A percentile compares a stretch with the other conserved stretches of the same genome.
Evolutionary conservation across 1,140 invertebrate genomes (phyloP).

Genomic region (Gryllus bimaculatus): DNA sequence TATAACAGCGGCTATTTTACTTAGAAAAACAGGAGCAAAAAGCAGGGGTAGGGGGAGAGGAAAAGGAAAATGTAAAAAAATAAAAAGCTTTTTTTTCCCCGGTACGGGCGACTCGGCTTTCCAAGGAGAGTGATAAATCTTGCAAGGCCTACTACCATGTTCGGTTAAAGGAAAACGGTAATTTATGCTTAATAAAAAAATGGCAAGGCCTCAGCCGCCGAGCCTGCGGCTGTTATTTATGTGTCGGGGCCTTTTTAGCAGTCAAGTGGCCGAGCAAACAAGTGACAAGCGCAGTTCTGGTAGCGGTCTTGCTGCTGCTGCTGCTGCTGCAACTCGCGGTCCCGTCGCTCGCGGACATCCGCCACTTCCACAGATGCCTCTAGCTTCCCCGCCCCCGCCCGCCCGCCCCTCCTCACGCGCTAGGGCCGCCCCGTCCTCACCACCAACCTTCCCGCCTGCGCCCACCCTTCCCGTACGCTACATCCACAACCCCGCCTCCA

Average conservation of each 20-base stretch:
- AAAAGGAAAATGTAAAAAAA: not conserved
- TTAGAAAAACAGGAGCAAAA: not conserved
- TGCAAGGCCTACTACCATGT: not conserved
- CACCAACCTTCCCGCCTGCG: no score
- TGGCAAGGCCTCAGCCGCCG: not conserved
- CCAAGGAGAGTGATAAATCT: not conserved
- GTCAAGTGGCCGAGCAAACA: not conserved
- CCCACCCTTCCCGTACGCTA: no score
- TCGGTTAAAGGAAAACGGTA: slow-evolving; percentile 4
- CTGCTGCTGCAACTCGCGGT: no score
- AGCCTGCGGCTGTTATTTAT: not conserved
- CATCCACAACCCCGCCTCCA: no score
- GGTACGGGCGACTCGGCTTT: not conserved
- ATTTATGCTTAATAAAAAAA: slow-evolving; percentile 2
- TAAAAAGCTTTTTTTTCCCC: not conserved
- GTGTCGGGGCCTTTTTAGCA: not conserved
- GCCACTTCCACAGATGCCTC: no score
- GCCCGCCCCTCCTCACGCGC: no score
- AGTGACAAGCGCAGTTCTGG: slow-evolving; percentile 2
- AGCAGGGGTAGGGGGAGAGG: not conserved
- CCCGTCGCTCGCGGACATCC: no score
- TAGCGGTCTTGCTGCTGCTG: not conserved
- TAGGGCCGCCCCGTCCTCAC: no score
- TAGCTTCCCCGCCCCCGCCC: no score
- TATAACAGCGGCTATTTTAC: not conserved